Conservation (phyloP, 2,888 invertebrate genomes). For the Tetropium fuscum region DNA sequence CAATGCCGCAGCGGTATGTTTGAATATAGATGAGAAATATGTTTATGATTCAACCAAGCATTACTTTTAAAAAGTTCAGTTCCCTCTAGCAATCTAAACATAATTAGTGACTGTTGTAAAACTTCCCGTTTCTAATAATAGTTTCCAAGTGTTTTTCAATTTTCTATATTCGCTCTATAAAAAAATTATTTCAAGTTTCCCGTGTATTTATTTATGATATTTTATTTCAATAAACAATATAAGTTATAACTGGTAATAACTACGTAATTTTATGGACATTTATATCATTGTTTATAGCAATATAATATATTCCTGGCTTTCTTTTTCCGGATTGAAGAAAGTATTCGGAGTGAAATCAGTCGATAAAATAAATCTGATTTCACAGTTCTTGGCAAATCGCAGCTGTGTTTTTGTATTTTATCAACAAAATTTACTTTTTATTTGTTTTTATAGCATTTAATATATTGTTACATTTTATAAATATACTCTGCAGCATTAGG, state of each 20-base stretch:
- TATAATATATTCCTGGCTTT: background rate
- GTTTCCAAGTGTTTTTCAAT: slow-evolving; percentile 10
- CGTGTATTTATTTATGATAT: background rate
- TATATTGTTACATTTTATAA: background rate
- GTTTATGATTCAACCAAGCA: background rate
- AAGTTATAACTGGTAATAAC: no score
- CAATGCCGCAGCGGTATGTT: no score
- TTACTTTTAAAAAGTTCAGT: slow-evolving; percentile 23
- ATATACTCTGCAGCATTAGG: background rate
- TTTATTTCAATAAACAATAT: background rate
- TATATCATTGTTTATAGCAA: background rate
- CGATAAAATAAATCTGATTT: background rate
- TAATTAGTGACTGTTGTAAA: slow-evolving; percentile 22
- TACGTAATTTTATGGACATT: no score
- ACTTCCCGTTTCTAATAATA: slow-evolving; percentile 27
- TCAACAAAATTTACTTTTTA: no score
- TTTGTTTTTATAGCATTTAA: no score
- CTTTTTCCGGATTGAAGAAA: background rate
- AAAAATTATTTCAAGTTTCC: slow-evolving; percentile 1
- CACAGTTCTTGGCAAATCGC: slow-evolving; percentile 2
- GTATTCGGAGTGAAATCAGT: background rate
- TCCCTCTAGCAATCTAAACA: slow-evolving; percentile 20
- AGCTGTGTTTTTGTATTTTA: slow-evolving; percentile 5
- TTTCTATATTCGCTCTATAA: slow-evolving; percentile 21
- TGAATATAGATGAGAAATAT: background rate